Evolutionary conservation across 1,140 invertebrate genomes (phyloP).

Genomic region (Papilio glaucus): DNA sequence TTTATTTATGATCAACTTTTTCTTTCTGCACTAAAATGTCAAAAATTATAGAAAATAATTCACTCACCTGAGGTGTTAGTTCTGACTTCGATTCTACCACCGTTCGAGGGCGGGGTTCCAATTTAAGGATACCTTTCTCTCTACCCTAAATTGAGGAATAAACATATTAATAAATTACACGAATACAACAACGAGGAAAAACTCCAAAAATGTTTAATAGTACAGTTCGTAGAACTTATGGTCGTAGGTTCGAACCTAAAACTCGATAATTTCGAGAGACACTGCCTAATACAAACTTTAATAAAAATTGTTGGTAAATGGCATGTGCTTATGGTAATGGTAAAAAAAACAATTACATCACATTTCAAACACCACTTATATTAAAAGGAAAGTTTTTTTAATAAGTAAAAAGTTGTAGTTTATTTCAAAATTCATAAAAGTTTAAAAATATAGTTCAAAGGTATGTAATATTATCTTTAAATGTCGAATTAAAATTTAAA

Average conservation of each 20-base stretch:
- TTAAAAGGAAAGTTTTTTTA: no score
- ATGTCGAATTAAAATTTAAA: neutral
- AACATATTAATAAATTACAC: neutral
- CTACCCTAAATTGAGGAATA: conserved; percentile 51
- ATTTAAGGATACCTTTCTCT: conserved; percentile 70
- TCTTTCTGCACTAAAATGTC: neutral
- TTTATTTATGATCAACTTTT: neutral
- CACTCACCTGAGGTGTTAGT: conserved; percentile 65
- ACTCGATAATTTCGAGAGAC: neutral
- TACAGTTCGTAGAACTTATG: neutral
- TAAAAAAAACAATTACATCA: no score
- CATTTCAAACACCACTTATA: no score
- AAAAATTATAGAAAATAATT: neutral
- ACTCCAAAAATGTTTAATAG: neutral
- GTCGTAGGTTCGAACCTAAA: neutral
- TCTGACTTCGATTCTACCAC: conserved; percentile 49
- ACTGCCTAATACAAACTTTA: neutral
- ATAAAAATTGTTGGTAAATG: no score
- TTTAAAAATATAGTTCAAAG: no score
- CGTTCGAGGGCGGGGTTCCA: conserved; percentile 60
- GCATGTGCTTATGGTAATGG: no score
- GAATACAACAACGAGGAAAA: neutral
- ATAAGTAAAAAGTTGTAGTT: no score
- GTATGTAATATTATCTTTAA: neutral
- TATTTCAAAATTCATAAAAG: neutral